These are phyloP conservation scores for Drosophila micromelanica DNA, from an alignment of 1,140 invertebrate species.

Conservation along the genomic window DNA sequence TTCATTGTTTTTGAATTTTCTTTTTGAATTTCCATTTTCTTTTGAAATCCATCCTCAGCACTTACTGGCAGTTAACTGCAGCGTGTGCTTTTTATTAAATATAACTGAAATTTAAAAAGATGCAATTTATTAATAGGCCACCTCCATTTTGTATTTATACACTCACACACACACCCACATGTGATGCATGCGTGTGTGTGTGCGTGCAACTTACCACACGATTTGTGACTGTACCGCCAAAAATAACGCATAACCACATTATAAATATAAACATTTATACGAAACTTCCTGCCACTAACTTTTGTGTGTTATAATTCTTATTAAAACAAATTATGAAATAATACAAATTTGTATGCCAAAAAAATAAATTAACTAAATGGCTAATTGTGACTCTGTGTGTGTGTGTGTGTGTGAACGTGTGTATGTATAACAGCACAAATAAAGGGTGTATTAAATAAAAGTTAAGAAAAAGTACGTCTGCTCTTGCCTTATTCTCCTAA, in stretches of 20 bases:
- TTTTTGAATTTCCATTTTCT: background rate
- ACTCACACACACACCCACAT: slow-evolving; percentile 14
- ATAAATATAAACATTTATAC: background rate
- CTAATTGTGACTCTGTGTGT: slow-evolving; percentile 1
- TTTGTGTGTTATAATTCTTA: background rate
- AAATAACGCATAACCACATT: background rate
- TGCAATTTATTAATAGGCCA: slow-evolving; percentile 45
- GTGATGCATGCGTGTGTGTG: slow-evolving; percentile 13
- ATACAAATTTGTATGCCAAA: background rate
- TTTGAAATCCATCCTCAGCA: background rate
- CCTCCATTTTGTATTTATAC: slow-evolving; percentile 52
- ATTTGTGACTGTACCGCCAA: slow-evolving; percentile 41
- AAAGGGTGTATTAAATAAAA: slow-evolving; percentile 15
- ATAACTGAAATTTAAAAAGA: slow-evolving; percentile 31
- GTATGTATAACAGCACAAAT: slow-evolving; percentile 1
- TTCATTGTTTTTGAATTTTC: background rate
- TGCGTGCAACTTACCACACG: slow-evolving; percentile 33
- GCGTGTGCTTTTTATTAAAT: slow-evolving; percentile 1
- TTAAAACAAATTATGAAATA: background rate
- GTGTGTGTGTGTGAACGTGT: slow-evolving; percentile 4
- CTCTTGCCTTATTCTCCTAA: slow-evolving; percentile 42
- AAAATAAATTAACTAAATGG: background rate
- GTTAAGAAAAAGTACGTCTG: slow-evolving; percentile 13
- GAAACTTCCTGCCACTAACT: background rate
- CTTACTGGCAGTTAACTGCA: slow-evolving; percentile 44